Evolutionary conservation across 1,140 invertebrate species (phyloP), one percentile per base, ranked within the genome.

Genomic region (Glomeris maerens): DNA sequence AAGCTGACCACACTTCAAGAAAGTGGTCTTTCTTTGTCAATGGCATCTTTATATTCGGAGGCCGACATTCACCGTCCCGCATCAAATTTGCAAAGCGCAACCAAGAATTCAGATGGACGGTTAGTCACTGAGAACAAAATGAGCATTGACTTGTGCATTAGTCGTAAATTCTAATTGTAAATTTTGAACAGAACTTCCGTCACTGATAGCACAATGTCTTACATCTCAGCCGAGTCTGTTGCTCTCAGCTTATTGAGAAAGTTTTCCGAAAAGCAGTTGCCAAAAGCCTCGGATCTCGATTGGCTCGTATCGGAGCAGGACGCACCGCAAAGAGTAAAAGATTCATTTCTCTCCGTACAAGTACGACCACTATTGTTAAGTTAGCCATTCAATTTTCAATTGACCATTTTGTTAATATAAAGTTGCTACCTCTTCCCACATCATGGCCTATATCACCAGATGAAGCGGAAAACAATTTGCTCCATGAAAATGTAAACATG

Each of bases 291-390:
- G 2, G 83, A 87, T 47, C 64, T 89, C n/a, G 74, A 82, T 49
- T 89, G 84, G 84, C 65, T 89, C 2, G 81, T 89, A 0, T 80
- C 81, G 0, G 84, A 88, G 62, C 65, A 77, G 56, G 83, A 89
- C 61, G 80, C 76, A 2, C 82, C 83, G 10, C 84, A 88, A 64
- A 72, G 74, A 55, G 76, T 78, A 64, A 58, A 52, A 55, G 17
- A 26, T 52, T 52, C 22, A n/a, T 27, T 46, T 23, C 7, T 21
- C 26, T 10, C n/a, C 5, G 10, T 27, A 49, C 5, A 47, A 4
- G 20, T 45, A 4, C 13, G 26, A 4, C 5, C 47, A 7, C 7
- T 47, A 26, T 39, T 23, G n/a, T 48, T 44, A 17, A 10, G 41
- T 44, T 44, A 10, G 41, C 20, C 41, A 10, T 4, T 52, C 52